Conservation (phyloP, 2,797 vertebrate genomes). For the Echeneis naucrates region DNA sequence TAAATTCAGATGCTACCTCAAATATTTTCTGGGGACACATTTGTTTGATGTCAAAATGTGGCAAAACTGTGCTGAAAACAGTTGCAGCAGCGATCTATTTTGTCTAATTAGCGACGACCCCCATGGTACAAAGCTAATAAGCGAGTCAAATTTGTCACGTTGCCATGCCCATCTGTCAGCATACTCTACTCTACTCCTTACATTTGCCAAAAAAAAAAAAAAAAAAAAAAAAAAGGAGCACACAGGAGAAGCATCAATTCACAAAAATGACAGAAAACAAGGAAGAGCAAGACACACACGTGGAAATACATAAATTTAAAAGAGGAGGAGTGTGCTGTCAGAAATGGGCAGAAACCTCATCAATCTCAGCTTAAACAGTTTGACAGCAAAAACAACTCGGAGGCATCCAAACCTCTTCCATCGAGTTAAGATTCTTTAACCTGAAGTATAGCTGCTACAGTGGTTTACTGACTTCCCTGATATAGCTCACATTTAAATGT, state of each 20-base stretch:
- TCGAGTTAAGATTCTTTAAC: constrained; percentile 11
- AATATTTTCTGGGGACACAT: not conserved
- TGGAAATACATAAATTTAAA: constrained; percentile 23
- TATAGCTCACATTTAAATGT: not conserved
- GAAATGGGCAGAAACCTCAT: constrained; percentile 37
- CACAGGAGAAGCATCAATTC: not conserved
- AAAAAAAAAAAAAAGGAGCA: too few relatives aligned
- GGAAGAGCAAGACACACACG: not conserved
- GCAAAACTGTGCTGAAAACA: not conserved
- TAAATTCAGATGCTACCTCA: not conserved
- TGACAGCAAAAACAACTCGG: constrained; percentile 26
- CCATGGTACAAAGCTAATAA: not conserved
- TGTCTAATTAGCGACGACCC: not conserved
- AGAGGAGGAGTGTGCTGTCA: constrained; percentile 33
- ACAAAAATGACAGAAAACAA: constrained; percentile 1
- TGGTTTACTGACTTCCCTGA: not conserved
- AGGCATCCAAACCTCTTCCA: constrained; percentile 3
- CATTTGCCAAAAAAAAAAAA: not conserved
- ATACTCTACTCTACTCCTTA: too few relatives aligned
- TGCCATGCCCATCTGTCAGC: not conserved
- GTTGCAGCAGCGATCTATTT: not conserved
- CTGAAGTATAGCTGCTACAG: not conserved
- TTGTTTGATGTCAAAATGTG: not conserved
- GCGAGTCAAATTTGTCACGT: constrained; percentile 20
- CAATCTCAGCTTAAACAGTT: constrained; percentile 30